Conservation (phyloP, 30 jellyfish, hydroid and myxozoan genomes). For the Mastigias papua region DNA sequence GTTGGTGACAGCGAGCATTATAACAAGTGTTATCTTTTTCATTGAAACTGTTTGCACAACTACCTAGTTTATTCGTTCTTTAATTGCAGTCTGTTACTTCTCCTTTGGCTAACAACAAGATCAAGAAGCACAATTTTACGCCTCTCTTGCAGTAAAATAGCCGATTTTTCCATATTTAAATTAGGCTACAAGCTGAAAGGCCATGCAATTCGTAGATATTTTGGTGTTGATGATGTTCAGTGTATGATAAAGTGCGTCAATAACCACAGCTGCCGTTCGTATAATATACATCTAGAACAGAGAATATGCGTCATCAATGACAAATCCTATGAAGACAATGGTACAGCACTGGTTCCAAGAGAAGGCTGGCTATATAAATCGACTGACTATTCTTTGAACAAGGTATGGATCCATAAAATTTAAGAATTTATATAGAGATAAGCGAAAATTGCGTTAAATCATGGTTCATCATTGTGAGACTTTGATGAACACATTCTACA, state of each 20-base stretch:
- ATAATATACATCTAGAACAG: neutral
- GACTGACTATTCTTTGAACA: neutral
- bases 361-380: conserved; percentile 24
- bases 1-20: too few species aligned
- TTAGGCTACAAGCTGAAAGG: neutral
- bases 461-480: too few species aligned
- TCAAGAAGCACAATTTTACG: neutral
- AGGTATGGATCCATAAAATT: neutral
- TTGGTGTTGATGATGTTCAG: conserved; percentile 1
- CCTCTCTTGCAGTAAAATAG: conserved; percentile 3
- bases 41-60: too few species aligned
- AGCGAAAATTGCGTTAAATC: too few species aligned
- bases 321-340: neutral
- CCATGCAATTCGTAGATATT: neutral
- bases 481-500: too few species aligned
- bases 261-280: neutral
- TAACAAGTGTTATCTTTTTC: too few species aligned
- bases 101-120: neutral
- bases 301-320: neutral
- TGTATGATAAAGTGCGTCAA: conserved; percentile 7
- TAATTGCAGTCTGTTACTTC: neutral
- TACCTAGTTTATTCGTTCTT: too few species aligned
- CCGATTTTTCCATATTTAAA: conserved; percentile 5
- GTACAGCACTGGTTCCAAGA: neutral
- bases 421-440: neutral